Evolutionary conservation across 2,888 invertebrate species (phyloP).

Genomic region (Cataglyphis rosenhaueri): DNA sequence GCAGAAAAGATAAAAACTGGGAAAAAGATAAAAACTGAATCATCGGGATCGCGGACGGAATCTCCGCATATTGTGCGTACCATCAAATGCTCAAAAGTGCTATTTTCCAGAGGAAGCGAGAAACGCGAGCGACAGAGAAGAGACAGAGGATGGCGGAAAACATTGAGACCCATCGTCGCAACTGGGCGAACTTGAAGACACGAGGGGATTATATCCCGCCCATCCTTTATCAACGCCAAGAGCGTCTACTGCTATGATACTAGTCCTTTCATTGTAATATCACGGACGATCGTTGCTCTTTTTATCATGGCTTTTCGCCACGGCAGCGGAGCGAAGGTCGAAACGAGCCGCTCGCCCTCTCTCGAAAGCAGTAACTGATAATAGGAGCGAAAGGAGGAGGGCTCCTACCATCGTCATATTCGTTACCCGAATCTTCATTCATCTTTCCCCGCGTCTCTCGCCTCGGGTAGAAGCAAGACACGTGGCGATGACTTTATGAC

Average conservation of each 20-base stretch:
- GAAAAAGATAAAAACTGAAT: slow-evolving; percentile 23
- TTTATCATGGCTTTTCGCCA: slow-evolving; percentile 63
- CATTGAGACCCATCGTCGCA: slow-evolving; percentile 41
- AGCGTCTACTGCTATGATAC: slow-evolving; percentile 63
- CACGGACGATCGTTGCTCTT: slow-evolving; percentile 65
- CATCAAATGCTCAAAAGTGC: slow-evolving; percentile 19
- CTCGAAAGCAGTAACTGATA: slow-evolving; percentile 50
- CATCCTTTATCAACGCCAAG: slow-evolving; percentile 65
- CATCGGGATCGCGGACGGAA: slow-evolving; percentile 9
- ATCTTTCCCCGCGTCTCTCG: slow-evolving; percentile 22
- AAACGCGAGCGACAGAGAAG: background rate
- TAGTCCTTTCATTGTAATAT: slow-evolving; percentile 65
- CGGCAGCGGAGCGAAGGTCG: slow-evolving; percentile 28
- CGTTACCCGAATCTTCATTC: slow-evolving; percentile 62
- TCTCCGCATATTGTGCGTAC: slow-evolving; percentile 35
- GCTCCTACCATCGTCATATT: slow-evolving; percentile 25
- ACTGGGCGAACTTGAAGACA: slow-evolving; percentile 44
- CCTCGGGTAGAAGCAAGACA: slow-evolving; percentile 37
- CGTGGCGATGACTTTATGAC: slow-evolving; percentile 26
- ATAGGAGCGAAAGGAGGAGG: slow-evolving; percentile 39
- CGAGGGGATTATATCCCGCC: slow-evolving; percentile 43
- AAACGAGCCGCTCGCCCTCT: slow-evolving; percentile 41
- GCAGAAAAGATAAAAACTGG: background rate
- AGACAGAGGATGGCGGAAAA: slow-evolving; percentile 23
- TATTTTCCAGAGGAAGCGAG: slow-evolving; percentile 16